Evolutionary conservation across 2,888 invertebrate genomes (phyloP).

Genomic region (Tenthredo mesomela): DNA sequence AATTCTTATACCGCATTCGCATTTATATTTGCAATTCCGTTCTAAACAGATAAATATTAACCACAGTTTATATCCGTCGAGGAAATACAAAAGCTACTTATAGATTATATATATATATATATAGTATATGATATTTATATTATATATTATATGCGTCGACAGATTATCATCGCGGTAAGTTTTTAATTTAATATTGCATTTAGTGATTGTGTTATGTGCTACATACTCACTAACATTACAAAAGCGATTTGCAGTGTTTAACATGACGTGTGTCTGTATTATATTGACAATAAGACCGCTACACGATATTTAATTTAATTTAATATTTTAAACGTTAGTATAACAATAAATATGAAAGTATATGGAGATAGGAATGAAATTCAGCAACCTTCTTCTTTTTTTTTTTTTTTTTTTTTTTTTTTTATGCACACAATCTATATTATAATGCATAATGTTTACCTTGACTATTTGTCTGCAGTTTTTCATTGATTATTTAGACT

Average conservation of each 20-base stretch:
- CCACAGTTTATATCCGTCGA: neutral
- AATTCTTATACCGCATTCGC: neutral
- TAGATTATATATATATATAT: no score
- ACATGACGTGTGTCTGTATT: no score
- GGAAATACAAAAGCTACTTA: neutral
- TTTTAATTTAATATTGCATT: constrained; percentile 3
- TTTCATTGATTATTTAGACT: constrained; percentile 9
- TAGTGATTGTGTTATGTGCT: neutral
- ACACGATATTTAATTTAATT: neutral
- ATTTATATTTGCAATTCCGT: neutral
- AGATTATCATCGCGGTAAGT: no score
- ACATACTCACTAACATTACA: neutral
- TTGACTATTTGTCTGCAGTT: neutral
- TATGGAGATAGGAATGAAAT: neutral
- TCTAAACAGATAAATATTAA: neutral
- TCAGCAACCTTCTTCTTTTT: neutral
- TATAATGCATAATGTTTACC: neutral
- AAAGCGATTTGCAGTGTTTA: neutral
- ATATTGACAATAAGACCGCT: neutral
- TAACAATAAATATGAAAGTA: neutral
- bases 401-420: neutral
- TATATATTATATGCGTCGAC: no score
- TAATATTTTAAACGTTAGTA: neutral
- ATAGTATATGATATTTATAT: no score
- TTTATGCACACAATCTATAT: neutral